Evolutionary conservation across 1,140 invertebrate species (phyloP), one percentile per base, ranked within the genome.

Genomic region (Drosophila ohnishii): DNA sequence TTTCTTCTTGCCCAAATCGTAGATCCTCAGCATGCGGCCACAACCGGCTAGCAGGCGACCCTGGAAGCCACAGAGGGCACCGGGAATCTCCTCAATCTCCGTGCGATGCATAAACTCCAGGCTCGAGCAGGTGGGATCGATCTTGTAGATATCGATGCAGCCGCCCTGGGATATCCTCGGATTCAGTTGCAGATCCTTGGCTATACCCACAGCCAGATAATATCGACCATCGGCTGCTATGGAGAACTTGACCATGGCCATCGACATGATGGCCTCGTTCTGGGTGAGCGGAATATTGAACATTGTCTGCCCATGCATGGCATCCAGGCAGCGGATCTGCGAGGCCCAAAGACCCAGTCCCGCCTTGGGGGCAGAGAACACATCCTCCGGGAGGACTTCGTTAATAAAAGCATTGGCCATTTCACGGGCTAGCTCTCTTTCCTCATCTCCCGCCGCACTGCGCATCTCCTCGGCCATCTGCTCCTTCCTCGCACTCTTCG

Each of bases 311-410:
- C 71, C 98, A 65, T 95, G 94, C 42, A 96, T 96, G 34, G 98
- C 97, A 90, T 98, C 97, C 76, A 99, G 95, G 39, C 99, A 95
- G 50, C 97, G 94, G 34, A 99, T 95, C 28, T 97, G 93, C 0
- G 99, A 99, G 0, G 99, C 99, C 99, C 99, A 99, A 94, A 99
- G 96, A 5, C 98, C 98, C 78, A 95, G 94, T 1, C 98, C 98
- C 22, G 98, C 98, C 92, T 99, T 99, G 0, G 99, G 98, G 1
- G 98, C 96, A 0, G 98, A 98, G 92, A 99, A 99, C 10, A 96
- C 93, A 80, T 95, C 95, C 92, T 99, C 98, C 30, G 98, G 98
- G 0, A 99, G 93, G 75, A 99, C 96, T 92, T 99, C 98, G 62
- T 96, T 97, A 0, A 99, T 93, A 79, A 99, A 99, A 6, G 98